Base-by-base conservation (phyloP, 92 coral and sea anemone species). In the Palythoa heliodiscus region DNA sequence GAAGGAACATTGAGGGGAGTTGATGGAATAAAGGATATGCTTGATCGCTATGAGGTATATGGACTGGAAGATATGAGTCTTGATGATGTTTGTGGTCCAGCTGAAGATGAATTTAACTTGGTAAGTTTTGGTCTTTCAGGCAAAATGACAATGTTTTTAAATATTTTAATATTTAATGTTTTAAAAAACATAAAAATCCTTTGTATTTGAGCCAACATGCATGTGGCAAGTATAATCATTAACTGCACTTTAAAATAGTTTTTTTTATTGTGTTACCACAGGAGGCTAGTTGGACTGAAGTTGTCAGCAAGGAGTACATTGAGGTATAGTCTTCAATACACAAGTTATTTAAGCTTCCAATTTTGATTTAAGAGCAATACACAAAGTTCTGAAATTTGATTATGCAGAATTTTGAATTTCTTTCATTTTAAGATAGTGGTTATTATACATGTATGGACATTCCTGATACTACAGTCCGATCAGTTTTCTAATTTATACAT, bases 221-320 rank as follows among this genome's bases (percentile, higher is more conserved):
- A 43, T 43, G 5, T 8, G 35, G 35, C 35, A 29, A 29, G 0
- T 43, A 8, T 43, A 43, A 43, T 43, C 50, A 43, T 60, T 13
- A 35, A 53, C 71, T 23, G 73, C 52, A 29, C 35, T 0, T 29
- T 29, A 29, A 29, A 0, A 29, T 29, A 29, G 35, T 29, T 29
- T 29, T 29, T 29, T 52, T 29, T 74, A 17, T n/a, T 74, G 16
- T 19, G 12, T 22, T n/a, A 55, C 54, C 87, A 2, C 84, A 96
- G 99, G 99, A 97, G 85, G 83, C 91, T 15, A 93, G 98, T 5
- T 97, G 99, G 99, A 97, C 92, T n/a, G 93, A 91, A 61, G 93
- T 97, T 87, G 99, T 97, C 2, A 89, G 80, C 48, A 76, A 73
- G 60, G 53, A 85, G 23, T 80, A 79, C 43, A 87, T 84, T 37